These are phyloP conservation scores for Yasuhikotakia modesta DNA, from an alignment of 2,797 vertebrate species.

Conservation along the genomic window DNA sequence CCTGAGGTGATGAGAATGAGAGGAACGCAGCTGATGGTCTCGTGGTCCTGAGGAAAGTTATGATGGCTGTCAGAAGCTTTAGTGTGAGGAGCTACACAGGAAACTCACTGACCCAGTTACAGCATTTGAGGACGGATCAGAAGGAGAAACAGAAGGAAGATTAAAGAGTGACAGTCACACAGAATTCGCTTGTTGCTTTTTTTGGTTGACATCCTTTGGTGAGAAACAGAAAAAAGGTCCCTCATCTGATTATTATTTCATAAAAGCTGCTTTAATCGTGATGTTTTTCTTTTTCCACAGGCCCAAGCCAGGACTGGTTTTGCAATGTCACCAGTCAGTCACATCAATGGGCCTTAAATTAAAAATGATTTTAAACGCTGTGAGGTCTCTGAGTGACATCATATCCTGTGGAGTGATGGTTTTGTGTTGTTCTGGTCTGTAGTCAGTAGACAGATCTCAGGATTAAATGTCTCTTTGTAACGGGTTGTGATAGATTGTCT, in stretches of 20 bases:
- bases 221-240: slow-evolving; percentile 21
- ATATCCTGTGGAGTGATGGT: slow-evolving; percentile 8
- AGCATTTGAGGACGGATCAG: slow-evolving; percentile 24
- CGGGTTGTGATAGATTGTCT: slow-evolving; percentile 21
- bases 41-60: slow-evolving; percentile 31
- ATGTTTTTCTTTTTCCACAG: not conserved
- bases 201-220: slow-evolving; percentile 32
- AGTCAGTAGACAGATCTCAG: slow-evolving; percentile 4
- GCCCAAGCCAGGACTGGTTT: not conserved
- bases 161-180: slow-evolving; percentile 13
- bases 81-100: not conserved
- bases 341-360: not conserved
- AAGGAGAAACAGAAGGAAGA: not conserved
- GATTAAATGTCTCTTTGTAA: slow-evolving; percentile 46
- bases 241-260: slow-evolving; percentile 21
- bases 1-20: not conserved
- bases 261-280: slow-evolving; percentile 12
- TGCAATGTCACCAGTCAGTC: not conserved
- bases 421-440: slow-evolving; percentile 28
- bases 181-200: not conserved
- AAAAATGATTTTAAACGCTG: too few species aligned
- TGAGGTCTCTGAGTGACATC: not conserved
- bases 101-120: slow-evolving; percentile 54
- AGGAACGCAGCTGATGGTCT: slow-evolving; percentile 15
- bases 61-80: slow-evolving; percentile 13